A percentile compares a stretch with the other conserved stretches of the same genome.
Evolutionary conservation across 2,113 vertebrate species (phyloP).

Genomic region (Turdus rufiventris): DNA sequence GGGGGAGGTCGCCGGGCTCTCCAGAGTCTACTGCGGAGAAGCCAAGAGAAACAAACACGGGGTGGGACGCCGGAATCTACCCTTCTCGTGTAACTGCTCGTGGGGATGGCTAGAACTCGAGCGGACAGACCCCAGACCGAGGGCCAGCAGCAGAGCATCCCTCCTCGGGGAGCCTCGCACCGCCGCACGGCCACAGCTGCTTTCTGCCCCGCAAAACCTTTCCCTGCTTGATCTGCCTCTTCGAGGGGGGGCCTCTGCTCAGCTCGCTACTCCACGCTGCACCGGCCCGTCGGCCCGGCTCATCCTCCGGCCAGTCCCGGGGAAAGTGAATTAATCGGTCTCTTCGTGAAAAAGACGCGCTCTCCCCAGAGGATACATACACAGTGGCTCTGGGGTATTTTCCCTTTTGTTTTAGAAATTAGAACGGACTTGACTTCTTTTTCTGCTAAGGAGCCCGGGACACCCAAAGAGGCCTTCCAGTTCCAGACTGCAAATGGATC

Average conservation of each 20-base stretch:
- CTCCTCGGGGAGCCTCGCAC: no score
- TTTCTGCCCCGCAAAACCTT: background rate
- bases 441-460: background rate
- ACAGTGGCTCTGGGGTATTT: no score
- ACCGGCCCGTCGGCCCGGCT: background rate
- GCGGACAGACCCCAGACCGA: background rate
- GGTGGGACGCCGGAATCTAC: background rate
- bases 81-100: background rate
- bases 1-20: background rate
- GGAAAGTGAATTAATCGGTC: background rate
- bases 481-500: background rate
- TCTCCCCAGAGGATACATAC: background rate
- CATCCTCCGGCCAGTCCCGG: background rate
- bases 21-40: background rate
- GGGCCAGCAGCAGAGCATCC: background rate
- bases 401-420: background rate
- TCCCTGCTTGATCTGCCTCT: background rate
- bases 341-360: background rate
- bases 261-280: background rate
- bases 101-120: background rate
- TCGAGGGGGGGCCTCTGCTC: no score
- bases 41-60: background rate
- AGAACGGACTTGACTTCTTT: background rate
- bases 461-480: background rate
- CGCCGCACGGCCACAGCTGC: background rate